Conservation (phyloP, 1,140 invertebrate genomes). For the Melitaea cinxia region DNA sequence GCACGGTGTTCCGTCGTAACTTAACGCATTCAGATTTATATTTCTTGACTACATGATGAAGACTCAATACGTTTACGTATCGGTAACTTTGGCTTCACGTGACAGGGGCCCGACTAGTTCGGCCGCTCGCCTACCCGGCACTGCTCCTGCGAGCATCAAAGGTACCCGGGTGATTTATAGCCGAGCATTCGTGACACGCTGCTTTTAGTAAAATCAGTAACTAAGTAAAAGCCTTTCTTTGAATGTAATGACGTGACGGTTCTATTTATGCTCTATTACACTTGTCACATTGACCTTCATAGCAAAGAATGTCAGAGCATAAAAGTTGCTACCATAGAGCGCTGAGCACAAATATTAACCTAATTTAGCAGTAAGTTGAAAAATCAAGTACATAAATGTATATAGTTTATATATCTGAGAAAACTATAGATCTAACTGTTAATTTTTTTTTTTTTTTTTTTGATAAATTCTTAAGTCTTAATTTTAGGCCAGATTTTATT, state of each 20-base stretch:
- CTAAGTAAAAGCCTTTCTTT: slow-evolving; percentile 57
- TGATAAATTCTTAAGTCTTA: no score
- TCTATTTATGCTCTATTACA: slow-evolving; percentile 36
- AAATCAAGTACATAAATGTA: background rate
- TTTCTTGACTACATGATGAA: slow-evolving; percentile 35
- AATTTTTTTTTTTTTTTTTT: no score
- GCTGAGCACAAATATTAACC: slow-evolving; percentile 1
- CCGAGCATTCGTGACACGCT: slow-evolving; percentile 63
- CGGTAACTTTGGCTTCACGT: slow-evolving; percentile 10
- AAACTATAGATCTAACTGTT: background rate
- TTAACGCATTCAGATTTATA: slow-evolving; percentile 38
- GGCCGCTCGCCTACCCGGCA: slow-evolving; percentile 57
- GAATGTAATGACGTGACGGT: slow-evolving; percentile 43
- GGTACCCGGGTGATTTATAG: slow-evolving; percentile 66
- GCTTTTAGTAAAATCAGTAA: slow-evolving; percentile 60
- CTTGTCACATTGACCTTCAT: slow-evolving; percentile 27
- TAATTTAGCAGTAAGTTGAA: background rate
- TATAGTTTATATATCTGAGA: background rate
- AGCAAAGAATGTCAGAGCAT: background rate
- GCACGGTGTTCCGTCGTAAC: slow-evolving; percentile 51
- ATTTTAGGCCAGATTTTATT: no score
- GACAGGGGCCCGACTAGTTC: slow-evolving; percentile 29
- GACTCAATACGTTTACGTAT: slow-evolving; percentile 40
- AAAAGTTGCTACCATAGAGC: background rate
- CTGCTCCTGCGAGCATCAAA: slow-evolving; percentile 54